A percentile compares a stretch with the other conserved stretches of the same genome.
Conservation (phyloP, 2,113 vertebrate species). For the Datnioides undecimradiatus region DNA sequence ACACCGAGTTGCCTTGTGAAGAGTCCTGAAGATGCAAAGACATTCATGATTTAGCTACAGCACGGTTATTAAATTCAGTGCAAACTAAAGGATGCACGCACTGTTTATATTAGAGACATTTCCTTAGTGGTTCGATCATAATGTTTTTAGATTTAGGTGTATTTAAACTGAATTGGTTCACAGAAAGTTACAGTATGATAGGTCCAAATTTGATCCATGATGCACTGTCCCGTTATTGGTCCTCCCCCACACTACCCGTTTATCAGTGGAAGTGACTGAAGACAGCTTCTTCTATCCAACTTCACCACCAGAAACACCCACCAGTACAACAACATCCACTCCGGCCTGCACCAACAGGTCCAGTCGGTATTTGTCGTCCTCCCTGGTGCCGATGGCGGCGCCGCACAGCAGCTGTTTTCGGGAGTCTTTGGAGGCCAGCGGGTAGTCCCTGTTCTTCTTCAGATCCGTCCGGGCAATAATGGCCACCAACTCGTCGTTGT, state of each 20-base stretch:
- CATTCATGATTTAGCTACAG: neutral
- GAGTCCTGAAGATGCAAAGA: slow-evolving; percentile 85
- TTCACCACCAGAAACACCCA: slow-evolving; percentile 65
- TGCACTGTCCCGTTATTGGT: neutral
- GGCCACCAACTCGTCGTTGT: slow-evolving; percentile 90
- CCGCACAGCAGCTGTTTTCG: slow-evolving; percentile 94
- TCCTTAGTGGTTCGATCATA: no score
- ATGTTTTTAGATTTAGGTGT: neutral
- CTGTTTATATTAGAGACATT: no score
- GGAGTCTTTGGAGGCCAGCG: slow-evolving; percentile 92
- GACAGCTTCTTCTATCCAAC: neutral
- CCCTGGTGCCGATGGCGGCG: slow-evolving; percentile 91
- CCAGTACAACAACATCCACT: slow-evolving; percentile 91
- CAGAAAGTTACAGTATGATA: neutral
- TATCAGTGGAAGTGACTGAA: neutral
- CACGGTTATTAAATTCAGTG: no score
- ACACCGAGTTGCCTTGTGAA: slow-evolving; percentile 94
- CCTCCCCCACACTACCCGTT: neutral
- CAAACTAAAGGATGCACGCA: neutral
- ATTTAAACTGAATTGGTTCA: neutral
- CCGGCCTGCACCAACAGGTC: slow-evolving; percentile 92
- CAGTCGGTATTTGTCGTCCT: slow-evolving; percentile 94
- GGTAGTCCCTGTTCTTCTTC: slow-evolving; percentile 95
- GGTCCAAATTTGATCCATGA: neutral
- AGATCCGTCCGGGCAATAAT: slow-evolving; percentile 94